Evolutionary conservation across 2,797 vertebrate genomes (phyloP).

Genomic region (Labeo calbasu): DNA sequence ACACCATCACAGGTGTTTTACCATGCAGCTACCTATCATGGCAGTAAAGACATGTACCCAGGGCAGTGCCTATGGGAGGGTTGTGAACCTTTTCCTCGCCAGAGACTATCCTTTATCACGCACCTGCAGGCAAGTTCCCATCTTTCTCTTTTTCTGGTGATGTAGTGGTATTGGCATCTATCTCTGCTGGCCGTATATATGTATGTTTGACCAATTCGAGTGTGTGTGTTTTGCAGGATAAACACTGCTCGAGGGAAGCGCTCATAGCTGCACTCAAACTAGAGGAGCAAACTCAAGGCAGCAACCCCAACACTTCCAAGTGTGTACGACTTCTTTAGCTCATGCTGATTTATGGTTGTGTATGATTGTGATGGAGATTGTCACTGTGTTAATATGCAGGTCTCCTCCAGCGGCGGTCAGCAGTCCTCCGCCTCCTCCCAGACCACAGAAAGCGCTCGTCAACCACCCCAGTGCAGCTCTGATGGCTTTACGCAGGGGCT

Average conservation of each 20-base stretch:
- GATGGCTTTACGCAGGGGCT: slow-evolving; percentile 96
- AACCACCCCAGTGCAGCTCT: slow-evolving; percentile 98
- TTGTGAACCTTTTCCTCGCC: slow-evolving; percentile 94
- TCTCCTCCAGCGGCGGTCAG: slow-evolving; percentile 82
- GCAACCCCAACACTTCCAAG: slow-evolving; percentile 93
- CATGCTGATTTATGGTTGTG: not conserved
- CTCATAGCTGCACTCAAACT: slow-evolving; percentile 93
- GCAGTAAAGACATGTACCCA: slow-evolving; percentile 92
- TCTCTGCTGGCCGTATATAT: not conserved
- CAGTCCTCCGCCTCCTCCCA: slow-evolving; percentile 83
- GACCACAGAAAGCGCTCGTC: slow-evolving; percentile 96
- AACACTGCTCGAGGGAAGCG: slow-evolving; percentile 98
- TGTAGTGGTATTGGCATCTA: not conserved
- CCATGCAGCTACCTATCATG: slow-evolving; percentile 95
- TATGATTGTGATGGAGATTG: not conserved
- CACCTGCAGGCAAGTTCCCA: slow-evolving; percentile 89
- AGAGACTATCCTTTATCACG: slow-evolving; percentile 98
- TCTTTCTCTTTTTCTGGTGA: not conserved
- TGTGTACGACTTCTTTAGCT: slow-evolving; percentile 68
- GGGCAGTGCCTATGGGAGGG: slow-evolving; percentile 97
- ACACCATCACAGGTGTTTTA: slow-evolving; percentile 97
- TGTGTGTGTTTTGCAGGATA: slow-evolving; percentile 82
- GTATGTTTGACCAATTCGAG: not conserved
- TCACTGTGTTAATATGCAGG: slow-evolving; percentile 69
- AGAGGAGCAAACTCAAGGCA: slow-evolving; percentile 91